These are phyloP conservation scores for Gymnogyps californianus DNA, from an alignment of 2,113 vertebrate genomes.

Conservation along the genomic window DNA sequence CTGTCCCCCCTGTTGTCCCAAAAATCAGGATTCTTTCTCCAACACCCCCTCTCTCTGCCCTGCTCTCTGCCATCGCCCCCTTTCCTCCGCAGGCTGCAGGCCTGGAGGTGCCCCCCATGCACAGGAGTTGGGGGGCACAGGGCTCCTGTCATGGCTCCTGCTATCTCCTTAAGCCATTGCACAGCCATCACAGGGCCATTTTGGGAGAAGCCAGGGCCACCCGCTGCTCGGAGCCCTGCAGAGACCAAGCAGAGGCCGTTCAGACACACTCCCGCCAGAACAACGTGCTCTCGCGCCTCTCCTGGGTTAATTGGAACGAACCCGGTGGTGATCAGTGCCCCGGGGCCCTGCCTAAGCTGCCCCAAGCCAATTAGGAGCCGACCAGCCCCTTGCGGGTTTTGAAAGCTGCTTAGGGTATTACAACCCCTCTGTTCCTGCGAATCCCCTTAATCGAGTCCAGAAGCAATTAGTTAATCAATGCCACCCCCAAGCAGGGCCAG, in stretches of 20 bases:
- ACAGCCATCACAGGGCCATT: not conserved
- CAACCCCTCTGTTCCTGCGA: accelerated
- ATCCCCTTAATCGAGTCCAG: constrained; percentile 10
- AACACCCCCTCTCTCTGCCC: not conserved
- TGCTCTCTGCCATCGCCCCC: accelerated
- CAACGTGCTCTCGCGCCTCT: accelerated
- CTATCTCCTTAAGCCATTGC: not conserved
- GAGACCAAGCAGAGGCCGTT: accelerated
- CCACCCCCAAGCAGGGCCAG: not conserved
- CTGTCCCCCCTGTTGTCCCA: no score
- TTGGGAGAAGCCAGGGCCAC: not conserved
- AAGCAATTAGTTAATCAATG: constrained; percentile 17
- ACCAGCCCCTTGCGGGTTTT: not conserved
- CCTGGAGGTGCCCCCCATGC: not conserved
- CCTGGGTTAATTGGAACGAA: not conserved
- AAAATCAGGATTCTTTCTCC: no score
- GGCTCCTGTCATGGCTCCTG: accelerated
- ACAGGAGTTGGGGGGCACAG: accelerated
- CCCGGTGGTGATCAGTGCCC: not conserved
- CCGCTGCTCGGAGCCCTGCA: accelerated
- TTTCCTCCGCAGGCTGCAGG: not conserved
- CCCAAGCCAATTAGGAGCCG: constrained; percentile 26
- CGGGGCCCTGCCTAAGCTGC: not conserved
- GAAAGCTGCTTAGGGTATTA: constrained; percentile 2
- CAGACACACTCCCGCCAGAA: accelerated